phyloP scores from a whole-genome alignment of 64 coral and sea anemone species.

The Dendronephthya gigantea region DNA sequence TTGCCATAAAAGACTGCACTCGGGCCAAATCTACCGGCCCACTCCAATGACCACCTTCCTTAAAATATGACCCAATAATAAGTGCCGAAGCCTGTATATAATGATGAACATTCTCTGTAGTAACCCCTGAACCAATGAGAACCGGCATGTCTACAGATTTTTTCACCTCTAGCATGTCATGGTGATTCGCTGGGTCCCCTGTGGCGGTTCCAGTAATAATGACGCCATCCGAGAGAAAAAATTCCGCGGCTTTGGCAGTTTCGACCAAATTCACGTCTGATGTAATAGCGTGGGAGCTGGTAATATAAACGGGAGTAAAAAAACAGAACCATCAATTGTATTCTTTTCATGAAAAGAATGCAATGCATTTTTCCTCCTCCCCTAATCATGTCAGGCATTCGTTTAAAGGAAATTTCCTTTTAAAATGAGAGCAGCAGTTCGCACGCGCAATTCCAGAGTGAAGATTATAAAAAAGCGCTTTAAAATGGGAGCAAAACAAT shows the following conservation, averaged over 20 bases:
- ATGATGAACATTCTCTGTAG: conserved; percentile 60
- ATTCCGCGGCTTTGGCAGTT: conserved; percentile 83
- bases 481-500: too few relatives aligned
- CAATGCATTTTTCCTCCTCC: too few relatives aligned
- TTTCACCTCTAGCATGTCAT: conserved; percentile 64
- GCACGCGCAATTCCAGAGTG: too few relatives aligned
- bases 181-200: conserved; percentile 59
- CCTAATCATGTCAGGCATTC: too few relatives aligned
- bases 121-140: conserved; percentile 82
- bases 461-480: too few relatives aligned
- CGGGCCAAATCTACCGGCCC: conserved; percentile 65
- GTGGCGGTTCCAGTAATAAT: conserved; percentile 75
- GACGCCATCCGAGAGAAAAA: conserved; percentile 81
- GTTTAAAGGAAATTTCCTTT: too few relatives aligned
- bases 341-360: too few relatives aligned
- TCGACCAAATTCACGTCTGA: conserved; percentile 65
- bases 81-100: conserved; percentile 72
- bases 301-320: not conserved
- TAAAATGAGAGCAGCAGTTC: too few relatives aligned
- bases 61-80: conserved; percentile 89
- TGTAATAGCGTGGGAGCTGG: conserved; percentile 77
- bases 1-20: conserved; percentile 84
- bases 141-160: conserved; percentile 70
- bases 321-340: too few relatives aligned
- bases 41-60: conserved; percentile 83